Base-by-base conservation (phyloP, 2,888 invertebrate genomes). In the Scelioninae gen. 1 region DNA sequence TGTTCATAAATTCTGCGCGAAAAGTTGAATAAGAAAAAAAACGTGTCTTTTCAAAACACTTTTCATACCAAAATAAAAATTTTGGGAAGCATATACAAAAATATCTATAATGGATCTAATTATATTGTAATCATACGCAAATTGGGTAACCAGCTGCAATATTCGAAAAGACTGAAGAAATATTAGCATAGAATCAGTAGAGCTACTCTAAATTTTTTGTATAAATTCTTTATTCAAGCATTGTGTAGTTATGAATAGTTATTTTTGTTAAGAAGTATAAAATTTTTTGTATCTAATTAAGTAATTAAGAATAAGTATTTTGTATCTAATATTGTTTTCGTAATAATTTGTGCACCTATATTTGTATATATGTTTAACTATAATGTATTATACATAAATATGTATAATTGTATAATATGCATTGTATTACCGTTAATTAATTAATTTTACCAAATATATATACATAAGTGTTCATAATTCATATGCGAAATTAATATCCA, bases 161-260 rank as follows among this genome's bases (percentile, higher is more conserved):
- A 63, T 66, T 66, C 53, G 29, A 66, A 15, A 68, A 68, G 68
- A 68, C 68, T 68, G 68, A 66, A 68, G 13, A 40, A 66, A 49
- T 13, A 49, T 53, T 51, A 66, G 66, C 15, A 31, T 51, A 66
- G 53, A 66, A 66, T 66, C 40, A 66, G 51, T 53, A 47, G 53
- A 68, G 8, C 6, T 49, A 16, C n/a, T 53, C 53, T 16, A 40
- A 66, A 66, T 45, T 53, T 66, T 29, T 43, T 16, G 10, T 43
- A 53, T 53, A 53, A n/a, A 53, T 53, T 53, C 10, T 43, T 43
- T 43, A 11, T 43, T 43, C n/a, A 43, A 43, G n/a, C 43, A 43
- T 6, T 45, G 45, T 11, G 13, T 45, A 45, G 13, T 45, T 13
- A 38, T 38, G 38, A 38, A n/a, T 31, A 31, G 32, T 32, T 31